A percentile compares a stretch with the other conserved stretches of the same genome.
Conservation (phyloP, 35 echinoderm and acorn worm species). For the Holothuria glaberrima region DNA sequence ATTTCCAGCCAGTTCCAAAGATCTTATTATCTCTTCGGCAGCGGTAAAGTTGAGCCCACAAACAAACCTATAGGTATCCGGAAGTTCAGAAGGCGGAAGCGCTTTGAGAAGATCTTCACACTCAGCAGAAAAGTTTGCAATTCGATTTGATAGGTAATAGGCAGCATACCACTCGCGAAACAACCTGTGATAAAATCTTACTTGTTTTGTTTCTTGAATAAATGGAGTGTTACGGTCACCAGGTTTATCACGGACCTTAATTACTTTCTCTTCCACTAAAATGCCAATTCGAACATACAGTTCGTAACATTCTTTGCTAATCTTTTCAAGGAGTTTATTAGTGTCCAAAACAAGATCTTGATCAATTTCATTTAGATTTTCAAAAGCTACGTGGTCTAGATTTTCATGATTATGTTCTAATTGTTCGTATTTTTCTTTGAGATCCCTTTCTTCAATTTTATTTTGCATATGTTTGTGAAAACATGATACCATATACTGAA, state of each 20-base stretch:
- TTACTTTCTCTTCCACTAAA: background rate
- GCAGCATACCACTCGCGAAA: slow-evolving; percentile 11
- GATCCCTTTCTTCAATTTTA: no score
- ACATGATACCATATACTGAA: no score
- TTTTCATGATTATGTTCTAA: no score
- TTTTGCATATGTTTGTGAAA: no score
- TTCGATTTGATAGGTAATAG: background rate
- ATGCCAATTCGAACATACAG: background rate
- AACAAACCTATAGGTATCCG: background rate
- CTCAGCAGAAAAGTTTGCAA: background rate
- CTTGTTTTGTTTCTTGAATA: background rate
- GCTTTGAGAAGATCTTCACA: background rate
- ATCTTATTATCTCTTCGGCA: background rate
- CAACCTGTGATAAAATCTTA: background rate
- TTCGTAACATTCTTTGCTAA: background rate
- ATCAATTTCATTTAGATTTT: background rate
- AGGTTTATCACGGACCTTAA: background rate
- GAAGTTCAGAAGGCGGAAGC: background rate
- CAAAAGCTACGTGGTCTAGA: slow-evolving; percentile 2
- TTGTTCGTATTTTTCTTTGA: no score
- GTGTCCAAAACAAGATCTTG: background rate
- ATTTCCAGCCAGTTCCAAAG: background rate
- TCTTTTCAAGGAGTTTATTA: background rate
- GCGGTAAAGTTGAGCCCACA: background rate
- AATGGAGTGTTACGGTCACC: no score